Conservation (phyloP, 2,113 vertebrate species). For the Montifringilla adamsi region DNA sequence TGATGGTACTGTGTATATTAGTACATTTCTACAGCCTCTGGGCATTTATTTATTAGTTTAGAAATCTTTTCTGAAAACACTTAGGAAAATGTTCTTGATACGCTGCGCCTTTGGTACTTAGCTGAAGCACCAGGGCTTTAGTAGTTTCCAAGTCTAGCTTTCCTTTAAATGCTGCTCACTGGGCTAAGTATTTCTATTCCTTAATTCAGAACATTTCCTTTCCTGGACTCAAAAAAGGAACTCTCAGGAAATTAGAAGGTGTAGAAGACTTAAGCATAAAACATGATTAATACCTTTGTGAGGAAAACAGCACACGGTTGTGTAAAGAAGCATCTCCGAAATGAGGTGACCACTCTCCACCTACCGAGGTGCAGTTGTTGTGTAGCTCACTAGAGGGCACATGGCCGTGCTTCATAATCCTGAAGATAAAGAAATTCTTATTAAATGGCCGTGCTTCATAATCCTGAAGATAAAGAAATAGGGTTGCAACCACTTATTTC, state of each 20-base stretch:
- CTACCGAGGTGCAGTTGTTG: neutral
- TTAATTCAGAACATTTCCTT: neutral
- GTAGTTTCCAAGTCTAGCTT: neutral
- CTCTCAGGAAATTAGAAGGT: neutral
- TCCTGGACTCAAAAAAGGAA: neutral
- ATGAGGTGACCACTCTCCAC: neutral
- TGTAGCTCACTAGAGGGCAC: slow-evolving; percentile 47
- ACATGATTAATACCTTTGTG: neutral
- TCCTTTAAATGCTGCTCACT: neutral
- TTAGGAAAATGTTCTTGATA: neutral
- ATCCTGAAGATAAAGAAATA: neutral
- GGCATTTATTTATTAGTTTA: neutral
- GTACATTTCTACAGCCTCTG: neutral
- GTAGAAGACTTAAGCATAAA: neutral
- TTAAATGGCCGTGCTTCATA: neutral
- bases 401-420: neutral
- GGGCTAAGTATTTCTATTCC: neutral
- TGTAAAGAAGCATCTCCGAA: neutral
- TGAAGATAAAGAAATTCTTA: neutral
- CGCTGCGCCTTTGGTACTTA: neutral
- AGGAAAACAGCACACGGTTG: neutral
- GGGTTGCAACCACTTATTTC: neutral
- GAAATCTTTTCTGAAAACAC: neutral
- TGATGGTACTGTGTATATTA: neutral
- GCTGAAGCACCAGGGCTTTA: neutral